Evolutionary conservation across 2,888 invertebrate genomes (phyloP).

Genomic region (Autographa pulchrina): DNA sequence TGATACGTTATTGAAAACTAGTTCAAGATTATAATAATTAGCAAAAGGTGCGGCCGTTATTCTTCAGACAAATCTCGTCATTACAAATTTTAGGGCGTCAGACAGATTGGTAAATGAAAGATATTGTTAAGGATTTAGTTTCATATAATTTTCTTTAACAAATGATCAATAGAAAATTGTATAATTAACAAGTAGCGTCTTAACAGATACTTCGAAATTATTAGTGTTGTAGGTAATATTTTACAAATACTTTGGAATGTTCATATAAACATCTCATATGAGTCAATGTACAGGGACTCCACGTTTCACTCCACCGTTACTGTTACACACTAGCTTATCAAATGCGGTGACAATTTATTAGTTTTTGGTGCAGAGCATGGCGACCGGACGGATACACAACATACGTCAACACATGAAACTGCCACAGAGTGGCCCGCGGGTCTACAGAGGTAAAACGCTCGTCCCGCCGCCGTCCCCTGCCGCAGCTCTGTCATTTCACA

Average conservation of each 20-base stretch:
- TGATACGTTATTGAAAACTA: constrained; percentile 72
- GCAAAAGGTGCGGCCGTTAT: constrained; percentile 66
- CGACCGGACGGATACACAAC: constrained; percentile 48
- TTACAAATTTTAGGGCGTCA: constrained; percentile 21
- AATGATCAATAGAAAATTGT: constrained; percentile 90
- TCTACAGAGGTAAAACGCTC: constrained; percentile 77
- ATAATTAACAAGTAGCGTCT: constrained; percentile 90
- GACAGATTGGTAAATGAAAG: constrained; percentile 68
- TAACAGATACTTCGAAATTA: constrained; percentile 89
- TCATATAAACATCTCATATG: constrained; percentile 87
- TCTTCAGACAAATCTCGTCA: constrained; percentile 33
- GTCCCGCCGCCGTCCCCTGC: constrained; percentile 46
- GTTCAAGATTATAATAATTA: constrained; percentile 86
- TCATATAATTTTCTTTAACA: constrained; percentile 90
- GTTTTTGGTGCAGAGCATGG: constrained; percentile 52
- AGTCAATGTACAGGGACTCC: constrained; percentile 76
- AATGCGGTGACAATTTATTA: constrained; percentile 51
- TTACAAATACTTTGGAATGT: constrained; percentile 90
- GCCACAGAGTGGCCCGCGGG: constrained; percentile 62
- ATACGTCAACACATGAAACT: constrained; percentile 67
- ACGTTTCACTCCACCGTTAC: constrained; percentile 58
- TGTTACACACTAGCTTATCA: constrained; percentile 49
- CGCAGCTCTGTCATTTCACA: constrained; percentile 67
- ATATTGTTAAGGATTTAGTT: constrained; percentile 87
- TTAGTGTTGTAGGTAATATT: constrained; percentile 89